Evolutionary conservation across 2,113 vertebrate species (phyloP).

Genomic region (Catagonus wagneri): DNA sequence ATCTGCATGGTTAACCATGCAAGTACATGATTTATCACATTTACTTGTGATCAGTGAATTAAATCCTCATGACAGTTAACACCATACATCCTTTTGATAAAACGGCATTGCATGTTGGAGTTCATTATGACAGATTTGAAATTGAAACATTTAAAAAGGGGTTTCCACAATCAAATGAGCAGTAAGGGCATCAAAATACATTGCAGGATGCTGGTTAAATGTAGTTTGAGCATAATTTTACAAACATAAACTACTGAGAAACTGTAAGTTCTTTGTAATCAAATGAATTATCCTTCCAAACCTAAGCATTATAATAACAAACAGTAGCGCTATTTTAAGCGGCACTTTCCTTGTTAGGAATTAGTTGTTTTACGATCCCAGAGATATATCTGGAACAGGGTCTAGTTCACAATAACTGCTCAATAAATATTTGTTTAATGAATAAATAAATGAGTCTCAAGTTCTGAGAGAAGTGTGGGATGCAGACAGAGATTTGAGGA

Average conservation of each 20-base stretch:
- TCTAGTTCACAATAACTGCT: neutral
- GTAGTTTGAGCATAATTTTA: neutral
- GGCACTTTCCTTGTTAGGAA: neutral
- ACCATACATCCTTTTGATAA: conserved; percentile 56
- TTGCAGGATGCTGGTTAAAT: neutral
- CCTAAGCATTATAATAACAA: neutral
- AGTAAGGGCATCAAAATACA: neutral
- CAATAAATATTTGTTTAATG: conserved; percentile 25
- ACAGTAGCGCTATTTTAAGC: neutral
- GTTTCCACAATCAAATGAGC: neutral
- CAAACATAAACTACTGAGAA: conserved; percentile 27
- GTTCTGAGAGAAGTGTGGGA: neutral
- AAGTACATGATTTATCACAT: conserved; percentile 81
- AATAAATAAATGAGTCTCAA: conserved; percentile 26
- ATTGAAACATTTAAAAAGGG: conserved; percentile 18
- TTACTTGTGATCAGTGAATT: conserved; percentile 74
- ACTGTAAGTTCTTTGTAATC: neutral
- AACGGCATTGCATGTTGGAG: conserved; percentile 62
- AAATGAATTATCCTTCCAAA: conserved; percentile 4
- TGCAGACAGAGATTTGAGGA: neutral
- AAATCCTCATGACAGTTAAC: conserved; percentile 72
- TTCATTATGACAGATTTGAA: conserved; percentile 6
- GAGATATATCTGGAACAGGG: neutral
- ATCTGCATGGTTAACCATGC: conserved; percentile 76
- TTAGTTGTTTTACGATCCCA: neutral